Evolutionary conservation across 2,797 vertebrate genomes (phyloP).

Genomic region (Phalloptychus januarius): DNA sequence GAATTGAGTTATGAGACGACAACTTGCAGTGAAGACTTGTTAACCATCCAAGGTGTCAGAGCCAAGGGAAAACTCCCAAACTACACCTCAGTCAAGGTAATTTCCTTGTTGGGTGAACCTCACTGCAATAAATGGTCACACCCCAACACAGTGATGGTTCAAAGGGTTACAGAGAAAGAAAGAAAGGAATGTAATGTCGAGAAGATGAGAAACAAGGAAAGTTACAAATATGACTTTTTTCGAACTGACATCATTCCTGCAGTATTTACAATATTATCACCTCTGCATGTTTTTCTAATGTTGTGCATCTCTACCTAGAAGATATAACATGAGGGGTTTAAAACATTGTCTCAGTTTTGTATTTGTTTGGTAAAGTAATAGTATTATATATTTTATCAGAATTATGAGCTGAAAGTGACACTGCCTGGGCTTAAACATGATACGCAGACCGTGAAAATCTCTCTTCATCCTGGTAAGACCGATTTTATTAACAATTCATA

Average conservation of each 20-base stretch:
- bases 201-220: background rate
- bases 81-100: conserved; percentile 83
- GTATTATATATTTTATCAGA: conserved; percentile 65
- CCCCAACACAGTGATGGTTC: background rate
- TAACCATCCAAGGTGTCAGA: conserved; percentile 82
- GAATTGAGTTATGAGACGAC: conserved; percentile 77
- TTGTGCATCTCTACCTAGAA: background rate
- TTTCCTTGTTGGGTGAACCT: background rate
- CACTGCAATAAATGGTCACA: background rate
- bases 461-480: conserved; percentile 85
- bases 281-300: background rate
- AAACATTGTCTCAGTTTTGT: background rate
- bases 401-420: conserved; percentile 82
- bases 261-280: background rate
- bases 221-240: background rate
- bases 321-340: background rate
- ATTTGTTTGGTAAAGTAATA: background rate
- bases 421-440: conserved; percentile 84
- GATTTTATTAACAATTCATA: background rate
- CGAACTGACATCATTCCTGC: background rate
- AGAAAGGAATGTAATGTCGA: background rate
- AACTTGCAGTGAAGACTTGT: conserved; percentile 62
- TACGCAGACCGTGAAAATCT: conserved; percentile 79
- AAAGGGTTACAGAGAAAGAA: conserved; percentile 9
- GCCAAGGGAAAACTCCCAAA: conserved; percentile 81